A percentile compares a stretch with the other conserved stretches of the same genome.
These are phyloP conservation scores for Botia kubotai DNA, from an alignment of 2,797 vertebrate species.

Conservation along the genomic window DNA sequence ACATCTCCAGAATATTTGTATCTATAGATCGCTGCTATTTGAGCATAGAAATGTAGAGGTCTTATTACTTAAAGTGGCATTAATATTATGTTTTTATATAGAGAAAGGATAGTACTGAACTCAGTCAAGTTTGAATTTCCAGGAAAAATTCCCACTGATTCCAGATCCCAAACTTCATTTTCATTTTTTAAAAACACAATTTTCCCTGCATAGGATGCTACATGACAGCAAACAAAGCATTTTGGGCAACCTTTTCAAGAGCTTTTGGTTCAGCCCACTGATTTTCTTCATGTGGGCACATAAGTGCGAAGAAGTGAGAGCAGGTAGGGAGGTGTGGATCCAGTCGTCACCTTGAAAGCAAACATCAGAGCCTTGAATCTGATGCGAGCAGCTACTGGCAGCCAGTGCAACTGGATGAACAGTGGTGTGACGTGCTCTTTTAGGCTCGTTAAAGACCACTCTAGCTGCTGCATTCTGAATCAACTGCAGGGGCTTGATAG, in stretches of 20 bases:
- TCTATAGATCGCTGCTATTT: constrained; percentile 12
- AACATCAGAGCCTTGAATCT: too few relatives aligned
- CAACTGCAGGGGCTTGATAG: too few relatives aligned
- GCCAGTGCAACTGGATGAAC: too few relatives aligned
- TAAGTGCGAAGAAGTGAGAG: too few relatives aligned
- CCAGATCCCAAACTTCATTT: background rate
- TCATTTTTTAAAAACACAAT: background rate
- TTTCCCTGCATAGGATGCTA: constrained; percentile 15
- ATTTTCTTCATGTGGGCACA: too few relatives aligned
- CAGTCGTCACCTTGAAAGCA: too few relatives aligned
- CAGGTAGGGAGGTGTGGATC: too few relatives aligned
- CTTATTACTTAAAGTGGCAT: background rate
- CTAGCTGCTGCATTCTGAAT: too few relatives aligned
- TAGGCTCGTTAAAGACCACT: too few relatives aligned
- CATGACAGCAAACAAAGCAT: constrained; percentile 18
- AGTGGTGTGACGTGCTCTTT: too few relatives aligned
- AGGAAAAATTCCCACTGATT: background rate
- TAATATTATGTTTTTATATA: background rate
- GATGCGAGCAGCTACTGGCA: too few relatives aligned
- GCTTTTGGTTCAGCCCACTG: constrained; percentile 41
- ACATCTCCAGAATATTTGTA: constrained; percentile 41
- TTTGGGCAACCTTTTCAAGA: constrained; percentile 40
- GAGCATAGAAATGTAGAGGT: background rate
- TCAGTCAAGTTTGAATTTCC: background rate
- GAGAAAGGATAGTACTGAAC: background rate